Evolutionary conservation across 2,797 vertebrate species (phyloP).

Genomic region (Tapirus indicus): DNA sequence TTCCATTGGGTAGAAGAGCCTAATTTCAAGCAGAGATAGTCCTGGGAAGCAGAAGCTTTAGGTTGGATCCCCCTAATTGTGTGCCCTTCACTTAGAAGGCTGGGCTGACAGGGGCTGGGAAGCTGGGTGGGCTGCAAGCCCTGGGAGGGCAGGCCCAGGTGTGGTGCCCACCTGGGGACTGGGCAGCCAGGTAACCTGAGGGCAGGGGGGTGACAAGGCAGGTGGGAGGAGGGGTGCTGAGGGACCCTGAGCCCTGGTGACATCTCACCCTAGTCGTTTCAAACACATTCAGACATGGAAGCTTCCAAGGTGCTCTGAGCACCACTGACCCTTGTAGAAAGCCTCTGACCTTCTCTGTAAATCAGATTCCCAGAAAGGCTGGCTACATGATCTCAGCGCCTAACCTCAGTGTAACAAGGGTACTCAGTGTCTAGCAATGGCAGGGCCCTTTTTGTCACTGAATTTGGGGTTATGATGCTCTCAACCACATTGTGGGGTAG

Average conservation of each 20-base stretch:
- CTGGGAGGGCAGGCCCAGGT: rapidly evolving
- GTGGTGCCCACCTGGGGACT: neutral
- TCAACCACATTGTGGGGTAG: too few relatives aligned
- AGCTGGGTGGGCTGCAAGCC: too few relatives aligned
- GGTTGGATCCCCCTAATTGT: neutral
- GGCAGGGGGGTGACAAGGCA: rapidly evolving
- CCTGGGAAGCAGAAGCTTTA: neutral
- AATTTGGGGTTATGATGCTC: neutral
- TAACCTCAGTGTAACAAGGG: rapidly evolving
- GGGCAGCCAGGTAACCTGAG: too few relatives aligned
- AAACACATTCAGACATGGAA: neutral
- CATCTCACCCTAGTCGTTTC: too few relatives aligned
- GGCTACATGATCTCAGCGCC: neutral
- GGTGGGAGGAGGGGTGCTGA: neutral
- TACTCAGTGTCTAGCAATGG: rapidly evolving
- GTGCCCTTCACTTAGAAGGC: neutral
- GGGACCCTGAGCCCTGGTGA: neutral
- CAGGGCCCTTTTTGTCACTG: neutral
- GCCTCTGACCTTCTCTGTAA: neutral
- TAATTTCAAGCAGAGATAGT: neutral
- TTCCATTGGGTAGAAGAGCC: neutral
- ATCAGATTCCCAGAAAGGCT: neutral
- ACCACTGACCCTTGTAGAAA: neutral
- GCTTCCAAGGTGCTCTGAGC: neutral
- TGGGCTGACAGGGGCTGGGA: neutral